Evolutionary conservation across 2,113 vertebrate species (phyloP).

Genomic region (Eonycteris spelaea): DNA sequence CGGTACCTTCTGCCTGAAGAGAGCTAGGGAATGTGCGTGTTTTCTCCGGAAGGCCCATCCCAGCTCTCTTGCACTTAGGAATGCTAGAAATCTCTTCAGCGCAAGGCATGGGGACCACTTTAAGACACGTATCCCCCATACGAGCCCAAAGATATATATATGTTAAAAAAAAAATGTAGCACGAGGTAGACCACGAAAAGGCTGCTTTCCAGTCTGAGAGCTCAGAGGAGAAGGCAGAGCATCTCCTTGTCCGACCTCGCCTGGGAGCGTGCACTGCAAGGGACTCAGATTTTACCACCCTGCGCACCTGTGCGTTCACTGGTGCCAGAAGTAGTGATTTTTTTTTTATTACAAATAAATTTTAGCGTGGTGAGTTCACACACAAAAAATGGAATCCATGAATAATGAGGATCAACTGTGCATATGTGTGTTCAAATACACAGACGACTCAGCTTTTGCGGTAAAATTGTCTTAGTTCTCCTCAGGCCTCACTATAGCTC

Average conservation of each 20-base stretch:
- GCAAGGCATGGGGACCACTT: background rate
- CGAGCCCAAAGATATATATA: background rate
- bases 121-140: background rate
- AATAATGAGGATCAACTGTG: background rate
- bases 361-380: background rate
- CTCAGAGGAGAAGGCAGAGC: background rate
- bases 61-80: background rate
- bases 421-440: background rate
- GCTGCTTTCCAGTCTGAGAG: background rate
- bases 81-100: background rate
- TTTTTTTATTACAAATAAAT: background rate
- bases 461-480: background rate
- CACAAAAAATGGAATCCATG: background rate
- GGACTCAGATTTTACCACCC: background rate
- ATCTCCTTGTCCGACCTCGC: background rate
- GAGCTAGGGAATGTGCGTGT: background rate
- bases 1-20: background rate
- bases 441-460: background rate
- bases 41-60: background rate
- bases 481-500: background rate
- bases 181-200: background rate
- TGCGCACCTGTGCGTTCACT: background rate
- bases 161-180: background rate
- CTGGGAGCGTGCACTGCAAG: accelerated
- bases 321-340: background rate